Percentiles rank a stretch among this genome's conserved stretches.
These are phyloP conservation scores for Neoitamus cyanurus DNA, from an alignment of 2,888 invertebrate species.

Conservation along the genomic window DNA sequence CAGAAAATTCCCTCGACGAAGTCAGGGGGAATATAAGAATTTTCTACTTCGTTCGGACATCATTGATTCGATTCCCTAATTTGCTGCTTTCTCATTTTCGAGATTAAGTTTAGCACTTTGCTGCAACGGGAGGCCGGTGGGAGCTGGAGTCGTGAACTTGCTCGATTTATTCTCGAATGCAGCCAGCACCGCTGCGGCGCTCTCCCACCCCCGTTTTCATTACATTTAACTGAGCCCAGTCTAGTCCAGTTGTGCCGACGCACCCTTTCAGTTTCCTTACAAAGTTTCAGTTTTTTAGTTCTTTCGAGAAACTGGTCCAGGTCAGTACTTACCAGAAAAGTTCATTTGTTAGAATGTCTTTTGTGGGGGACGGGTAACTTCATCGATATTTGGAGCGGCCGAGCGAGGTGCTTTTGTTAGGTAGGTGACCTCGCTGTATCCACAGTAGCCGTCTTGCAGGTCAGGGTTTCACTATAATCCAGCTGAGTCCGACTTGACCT, in stretches of 20 bases:
- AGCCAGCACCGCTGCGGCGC: background rate
- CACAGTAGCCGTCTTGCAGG: background rate
- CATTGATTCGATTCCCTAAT: conserved; percentile 1
- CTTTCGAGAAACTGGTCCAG: background rate
- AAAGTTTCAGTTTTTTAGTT: background rate
- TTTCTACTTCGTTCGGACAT: background rate
- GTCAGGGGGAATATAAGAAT: background rate
- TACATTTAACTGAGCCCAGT: background rate
- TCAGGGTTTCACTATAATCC: background rate
- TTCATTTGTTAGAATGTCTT: background rate
- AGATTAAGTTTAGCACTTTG: background rate
- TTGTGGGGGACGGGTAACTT: background rate
- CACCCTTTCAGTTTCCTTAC: background rate
- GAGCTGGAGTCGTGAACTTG: background rate
- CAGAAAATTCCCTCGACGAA: background rate
- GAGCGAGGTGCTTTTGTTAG: background rate
- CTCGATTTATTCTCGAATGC: background rate
- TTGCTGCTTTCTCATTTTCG: background rate
- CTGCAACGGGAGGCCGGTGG: background rate
- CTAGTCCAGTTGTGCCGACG: background rate
- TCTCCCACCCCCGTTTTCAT: background rate
- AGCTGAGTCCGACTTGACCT: background rate
- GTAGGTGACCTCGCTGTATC: background rate
- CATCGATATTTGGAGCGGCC: background rate
- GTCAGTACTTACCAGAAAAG: background rate